These are phyloP conservation scores for Diachasmimorpha longicaudata DNA, from an alignment of 1,140 invertebrate genomes.

Conservation along the genomic window DNA sequence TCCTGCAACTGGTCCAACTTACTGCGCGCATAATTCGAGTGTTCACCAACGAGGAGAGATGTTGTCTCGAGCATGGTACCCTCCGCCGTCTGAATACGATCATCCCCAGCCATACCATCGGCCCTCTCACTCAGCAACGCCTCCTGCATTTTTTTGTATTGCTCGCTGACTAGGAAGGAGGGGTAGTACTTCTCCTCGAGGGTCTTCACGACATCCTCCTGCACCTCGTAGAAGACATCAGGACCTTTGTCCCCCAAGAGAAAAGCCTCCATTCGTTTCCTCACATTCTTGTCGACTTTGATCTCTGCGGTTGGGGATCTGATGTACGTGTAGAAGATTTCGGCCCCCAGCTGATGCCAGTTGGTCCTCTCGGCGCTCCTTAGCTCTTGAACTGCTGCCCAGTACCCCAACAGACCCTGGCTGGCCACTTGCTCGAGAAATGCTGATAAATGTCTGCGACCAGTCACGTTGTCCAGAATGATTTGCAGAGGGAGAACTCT, in stretches of 20 bases:
- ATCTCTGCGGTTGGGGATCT: conserved; percentile 78
- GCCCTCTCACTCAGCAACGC: conserved; percentile 74
- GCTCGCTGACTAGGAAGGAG: conserved; percentile 84
- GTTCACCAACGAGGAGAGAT: conserved; percentile 72
- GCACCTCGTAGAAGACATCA: conserved; percentile 87
- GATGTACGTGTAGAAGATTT: conserved; percentile 90
- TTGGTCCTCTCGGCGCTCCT: conserved; percentile 72
- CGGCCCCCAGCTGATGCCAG: conserved; percentile 86
- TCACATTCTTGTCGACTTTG: conserved; percentile 76
- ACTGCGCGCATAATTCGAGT: conserved; percentile 82
- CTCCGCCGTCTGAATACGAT: conserved; percentile 42
- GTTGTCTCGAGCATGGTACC: conserved; percentile 48
- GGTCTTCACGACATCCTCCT: conserved; percentile 77
- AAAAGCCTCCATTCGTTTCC: conserved; percentile 87
- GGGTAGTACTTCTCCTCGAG: conserved; percentile 89
- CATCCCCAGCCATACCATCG: conserved; percentile 53
- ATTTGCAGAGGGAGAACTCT: conserved; percentile 69
- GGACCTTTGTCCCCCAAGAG: conserved; percentile 85
- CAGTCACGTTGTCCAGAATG: conserved; percentile 74
- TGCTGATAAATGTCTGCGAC: conserved; percentile 76
- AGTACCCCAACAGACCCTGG: conserved; percentile 83
- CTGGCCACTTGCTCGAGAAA: conserved; percentile 83
- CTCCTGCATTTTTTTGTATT: conserved; percentile 79
- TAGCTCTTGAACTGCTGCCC: conserved; percentile 87
- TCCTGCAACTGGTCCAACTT: conserved; percentile 83